Conservation (phyloP, 2,113 vertebrate genomes). For the Xiphophorus maculatus region DNA sequence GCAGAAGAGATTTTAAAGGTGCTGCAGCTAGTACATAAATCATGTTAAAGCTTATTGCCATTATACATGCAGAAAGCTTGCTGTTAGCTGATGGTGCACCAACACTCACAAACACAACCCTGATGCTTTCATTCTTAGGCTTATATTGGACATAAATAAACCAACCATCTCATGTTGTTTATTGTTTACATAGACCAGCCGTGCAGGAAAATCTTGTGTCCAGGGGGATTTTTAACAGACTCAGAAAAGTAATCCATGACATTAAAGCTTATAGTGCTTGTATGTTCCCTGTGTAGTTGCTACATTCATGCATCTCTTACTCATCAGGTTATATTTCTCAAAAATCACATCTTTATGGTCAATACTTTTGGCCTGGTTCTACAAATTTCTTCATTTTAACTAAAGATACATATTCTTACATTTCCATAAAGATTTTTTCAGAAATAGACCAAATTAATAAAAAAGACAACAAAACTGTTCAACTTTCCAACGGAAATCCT, state of each 20-base stretch:
- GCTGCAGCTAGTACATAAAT: constrained; percentile 45
- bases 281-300: background rate
- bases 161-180: background rate
- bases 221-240: background rate
- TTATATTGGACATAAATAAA: background rate
- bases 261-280: background rate
- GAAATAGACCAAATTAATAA: background rate
- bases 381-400: too few species aligned
- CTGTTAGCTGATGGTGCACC: constrained; percentile 1
- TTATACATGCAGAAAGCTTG: background rate
- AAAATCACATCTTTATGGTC: too few species aligned
- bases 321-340: background rate
- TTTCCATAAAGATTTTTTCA: background rate
- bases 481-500: background rate
- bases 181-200: background rate
- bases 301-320: background rate
- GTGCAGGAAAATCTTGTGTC: background rate
- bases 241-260: background rate
- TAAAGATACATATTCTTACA: too few species aligned
- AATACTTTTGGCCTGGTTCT: background rate
- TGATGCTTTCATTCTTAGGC: background rate
- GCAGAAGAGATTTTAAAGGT: constrained; percentile 29
- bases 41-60: constrained; percentile 26
- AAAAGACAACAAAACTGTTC: background rate
- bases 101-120: background rate